Base-by-base conservation (phyloP, 2,888 invertebrate genomes). In the Catocala fraxini region DNA sequence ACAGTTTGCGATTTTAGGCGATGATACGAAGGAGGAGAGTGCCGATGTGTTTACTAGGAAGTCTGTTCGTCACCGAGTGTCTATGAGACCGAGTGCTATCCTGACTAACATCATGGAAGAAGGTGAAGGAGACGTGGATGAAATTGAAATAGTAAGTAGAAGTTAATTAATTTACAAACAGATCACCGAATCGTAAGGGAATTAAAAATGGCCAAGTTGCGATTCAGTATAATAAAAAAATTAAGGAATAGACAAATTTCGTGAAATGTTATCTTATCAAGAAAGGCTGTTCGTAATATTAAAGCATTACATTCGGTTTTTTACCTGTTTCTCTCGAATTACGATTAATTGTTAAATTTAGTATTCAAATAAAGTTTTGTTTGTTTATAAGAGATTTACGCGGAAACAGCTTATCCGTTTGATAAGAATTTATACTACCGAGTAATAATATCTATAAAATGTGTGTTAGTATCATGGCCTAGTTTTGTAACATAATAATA, bases 101-200 rank as follows among this genome's bases (percentile, higher is more conserved):
- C 73, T 94, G 63, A 90, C 92, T 2, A 94, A 92, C 59, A 92
- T 94, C 68, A 75, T 86, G 63, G 87, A 95, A 85, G 92, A 92
- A 85, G 84, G 79, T 7, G 90, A 90, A 13, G 65, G 73, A 33
- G 91, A 87, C 15, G 0, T 49, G n/a, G 88, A 88, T 67, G 90
- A 89, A 59, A 71, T 88, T 4, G 89, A 90, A 83, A 82, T 81
- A 90, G 93, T 93, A 89, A 89, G 89, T 64, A 12, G 9, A 39
- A 39, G 9, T 9, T 39, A 7, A 9, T 39, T 7, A 39, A 9
- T 9, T 4, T 39, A 39, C 25, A 4, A 25, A 25, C 25, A 15
- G 2, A 15, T 15, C 2, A 15, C 15, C 15, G 2, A 1, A 1
- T 15, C 15, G 15, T 15, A 15, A 15, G 15, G 15, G 15, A 15